Evolutionary conservation across 2,797 vertebrate genomes (phyloP).

Genomic region (Acanthurus lineatus): DNA sequence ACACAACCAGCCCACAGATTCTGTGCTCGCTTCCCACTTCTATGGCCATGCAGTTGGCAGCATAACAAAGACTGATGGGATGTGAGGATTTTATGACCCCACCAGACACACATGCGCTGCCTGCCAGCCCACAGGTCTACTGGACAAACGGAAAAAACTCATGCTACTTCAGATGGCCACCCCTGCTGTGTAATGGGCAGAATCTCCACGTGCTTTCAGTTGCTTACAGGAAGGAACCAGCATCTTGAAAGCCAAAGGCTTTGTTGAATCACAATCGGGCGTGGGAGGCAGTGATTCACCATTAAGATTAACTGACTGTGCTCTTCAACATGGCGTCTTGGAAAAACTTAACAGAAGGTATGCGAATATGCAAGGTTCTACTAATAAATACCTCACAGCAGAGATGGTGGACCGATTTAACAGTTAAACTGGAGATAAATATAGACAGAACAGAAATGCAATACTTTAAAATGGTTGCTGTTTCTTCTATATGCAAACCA

Average conservation of each 20-base stretch:
- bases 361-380: background rate
- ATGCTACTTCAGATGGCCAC: slow-evolving; percentile 56
- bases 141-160: slow-evolving; percentile 41
- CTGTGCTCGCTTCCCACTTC: slow-evolving; percentile 37
- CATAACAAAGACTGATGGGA: slow-evolving; percentile 43
- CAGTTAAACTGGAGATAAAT: background rate
- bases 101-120: slow-evolving; percentile 28
- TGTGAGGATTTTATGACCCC: slow-evolving; percentile 54
- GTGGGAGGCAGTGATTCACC: slow-evolving; percentile 47
- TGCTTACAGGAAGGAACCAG: slow-evolving; percentile 53
- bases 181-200: slow-evolving; percentile 52
- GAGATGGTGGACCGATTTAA: background rate
- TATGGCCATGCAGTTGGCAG: slow-evolving; percentile 34
- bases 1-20: slow-evolving; percentile 46
- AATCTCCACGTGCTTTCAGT: slow-evolving; percentile 41
- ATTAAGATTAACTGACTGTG: slow-evolving; percentile 44
- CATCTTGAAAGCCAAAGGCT: slow-evolving; percentile 59
- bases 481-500: background rate
- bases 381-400: background rate
- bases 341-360: slow-evolving; percentile 21
- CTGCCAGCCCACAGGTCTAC: slow-evolving; percentile 61
- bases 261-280: slow-evolving; percentile 56
- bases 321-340: slow-evolving; percentile 36
- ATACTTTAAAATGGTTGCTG: background rate
- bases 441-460: background rate